phyloP scores from a whole-genome alignment of 2,113 vertebrate species.

The Solea senegalensis region DNA sequence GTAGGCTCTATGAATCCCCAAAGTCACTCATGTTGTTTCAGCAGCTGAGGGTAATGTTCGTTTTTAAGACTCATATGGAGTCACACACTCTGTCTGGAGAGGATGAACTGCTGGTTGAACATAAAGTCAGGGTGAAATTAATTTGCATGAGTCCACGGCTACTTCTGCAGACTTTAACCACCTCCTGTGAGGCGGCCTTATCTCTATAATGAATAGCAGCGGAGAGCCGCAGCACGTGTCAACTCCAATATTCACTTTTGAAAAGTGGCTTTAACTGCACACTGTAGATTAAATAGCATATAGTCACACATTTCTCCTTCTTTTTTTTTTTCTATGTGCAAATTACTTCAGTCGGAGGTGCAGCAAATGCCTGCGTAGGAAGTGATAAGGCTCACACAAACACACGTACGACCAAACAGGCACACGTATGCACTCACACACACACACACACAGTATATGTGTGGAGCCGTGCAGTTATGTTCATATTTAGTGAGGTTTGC shows the following conservation, averaged over 20 bases:
- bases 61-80: conserved; percentile 6
- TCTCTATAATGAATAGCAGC: conserved; percentile 62
- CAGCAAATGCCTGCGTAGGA: conserved; percentile 57
- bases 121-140: conserved; percentile 45
- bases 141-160: conserved; percentile 40
- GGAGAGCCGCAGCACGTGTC: conserved; percentile 48
- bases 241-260: conserved; percentile 55
- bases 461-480: background rate
- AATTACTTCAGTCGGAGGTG: conserved; percentile 47
- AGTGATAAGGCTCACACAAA: conserved; percentile 53
- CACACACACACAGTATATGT: background rate
- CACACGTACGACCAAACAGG: background rate
- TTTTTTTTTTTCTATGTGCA: conserved; percentile 29
- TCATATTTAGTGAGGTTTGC: too few relatives aligned
- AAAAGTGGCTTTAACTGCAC: conserved; percentile 56
- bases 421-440: background rate
- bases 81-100: background rate
- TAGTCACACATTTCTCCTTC: conserved; percentile 37
- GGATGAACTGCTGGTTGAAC: conserved; percentile 19
- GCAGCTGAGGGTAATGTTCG: too few relatives aligned
- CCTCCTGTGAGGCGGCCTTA: conserved; percentile 28
- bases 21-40: background rate
- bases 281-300: conserved; percentile 63
- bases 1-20: background rate
- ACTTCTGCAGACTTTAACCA: conserved; percentile 22